phyloP scores from a whole-genome alignment of 2,888 invertebrate genomes.

The Glaucopsyche alexis region DNA sequence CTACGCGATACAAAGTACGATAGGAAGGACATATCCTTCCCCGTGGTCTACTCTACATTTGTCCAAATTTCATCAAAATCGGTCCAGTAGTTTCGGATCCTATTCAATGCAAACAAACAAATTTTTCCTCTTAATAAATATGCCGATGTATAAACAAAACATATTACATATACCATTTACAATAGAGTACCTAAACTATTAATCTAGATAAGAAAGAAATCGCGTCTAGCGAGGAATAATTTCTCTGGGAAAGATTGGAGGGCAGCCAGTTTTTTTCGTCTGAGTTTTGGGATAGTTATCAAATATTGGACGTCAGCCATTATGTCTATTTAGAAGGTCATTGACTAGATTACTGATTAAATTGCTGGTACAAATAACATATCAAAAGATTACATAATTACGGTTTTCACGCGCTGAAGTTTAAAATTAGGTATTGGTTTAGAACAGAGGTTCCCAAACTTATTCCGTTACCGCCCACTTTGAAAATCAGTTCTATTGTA shows the following conservation, averaged over 20 bases:
- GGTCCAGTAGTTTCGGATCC: too few relatives aligned
- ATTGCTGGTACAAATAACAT: slow-evolving; percentile 12
- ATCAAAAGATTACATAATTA: slow-evolving; percentile 13
- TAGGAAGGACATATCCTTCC: too few relatives aligned
- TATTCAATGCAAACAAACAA: too few relatives aligned
- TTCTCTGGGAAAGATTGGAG: slow-evolving; percentile 50
- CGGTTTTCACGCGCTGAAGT: neutral
- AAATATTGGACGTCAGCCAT: slow-evolving; percentile 61
- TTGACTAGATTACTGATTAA: slow-evolving; percentile 45
- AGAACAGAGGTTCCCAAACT: too few relatives aligned
- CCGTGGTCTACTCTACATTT: too few relatives aligned
- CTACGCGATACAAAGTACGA: too few relatives aligned
- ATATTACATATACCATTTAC: too few relatives aligned
- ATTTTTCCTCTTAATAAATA: too few relatives aligned
- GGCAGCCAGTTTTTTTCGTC: slow-evolving; percentile 52
- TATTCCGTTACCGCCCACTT: too few relatives aligned
- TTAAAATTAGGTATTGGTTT: neutral
- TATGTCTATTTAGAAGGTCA: slow-evolving; percentile 51
- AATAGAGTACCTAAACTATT: slow-evolving; percentile 8
- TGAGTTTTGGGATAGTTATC: slow-evolving; percentile 53
- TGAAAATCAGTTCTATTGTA: too few relatives aligned
- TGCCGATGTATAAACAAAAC: too few relatives aligned
- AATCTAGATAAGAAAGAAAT: slow-evolving; percentile 5
- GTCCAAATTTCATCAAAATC: too few relatives aligned
- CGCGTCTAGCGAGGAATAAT: slow-evolving; percentile 19